phyloP scores from a whole-genome alignment of 2,113 vertebrate genomes.

The Myotis davidii region DNA sequence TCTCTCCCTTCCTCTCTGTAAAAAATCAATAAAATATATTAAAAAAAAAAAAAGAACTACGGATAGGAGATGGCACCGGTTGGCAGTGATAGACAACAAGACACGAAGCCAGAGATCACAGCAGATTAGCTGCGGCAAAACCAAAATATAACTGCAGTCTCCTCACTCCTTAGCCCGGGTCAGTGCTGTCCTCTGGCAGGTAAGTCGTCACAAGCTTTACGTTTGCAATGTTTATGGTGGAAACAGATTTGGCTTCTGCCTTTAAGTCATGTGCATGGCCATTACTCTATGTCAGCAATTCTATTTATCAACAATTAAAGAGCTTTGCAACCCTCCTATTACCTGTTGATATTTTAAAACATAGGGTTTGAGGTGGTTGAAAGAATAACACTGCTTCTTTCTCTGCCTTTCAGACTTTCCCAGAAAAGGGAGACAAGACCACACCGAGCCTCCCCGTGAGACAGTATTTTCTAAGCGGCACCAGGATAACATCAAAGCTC shows the following conservation, averaged over 20 bases:
- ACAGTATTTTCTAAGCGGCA: neutral
- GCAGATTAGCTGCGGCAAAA: neutral
- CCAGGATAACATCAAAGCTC: neutral
- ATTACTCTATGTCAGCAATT: neutral
- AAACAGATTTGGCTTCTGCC: neutral
- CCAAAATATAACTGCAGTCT: neutral
- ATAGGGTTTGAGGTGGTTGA: neutral
- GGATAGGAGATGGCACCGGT: neutral
- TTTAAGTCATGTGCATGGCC: neutral
- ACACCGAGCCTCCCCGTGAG: neutral
- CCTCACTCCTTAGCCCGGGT: neutral
- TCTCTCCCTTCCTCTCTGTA: no score
- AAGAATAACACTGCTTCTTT: neutral
- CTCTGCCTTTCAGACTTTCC: slow-evolving; percentile 11
- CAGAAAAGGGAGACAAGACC: neutral
- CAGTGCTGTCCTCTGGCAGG: neutral
- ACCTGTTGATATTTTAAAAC: neutral
- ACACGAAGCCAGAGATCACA: neutral
- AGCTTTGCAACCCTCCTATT: neutral
- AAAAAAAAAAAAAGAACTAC: no score
- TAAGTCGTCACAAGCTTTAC: neutral
- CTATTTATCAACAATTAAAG: neutral
- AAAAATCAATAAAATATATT: no score
- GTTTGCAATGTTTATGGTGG: neutral
- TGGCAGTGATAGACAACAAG: neutral